phyloP scores from a whole-genome alignment of 2,797 vertebrate genomes.

The Clarias fuscus region DNA sequence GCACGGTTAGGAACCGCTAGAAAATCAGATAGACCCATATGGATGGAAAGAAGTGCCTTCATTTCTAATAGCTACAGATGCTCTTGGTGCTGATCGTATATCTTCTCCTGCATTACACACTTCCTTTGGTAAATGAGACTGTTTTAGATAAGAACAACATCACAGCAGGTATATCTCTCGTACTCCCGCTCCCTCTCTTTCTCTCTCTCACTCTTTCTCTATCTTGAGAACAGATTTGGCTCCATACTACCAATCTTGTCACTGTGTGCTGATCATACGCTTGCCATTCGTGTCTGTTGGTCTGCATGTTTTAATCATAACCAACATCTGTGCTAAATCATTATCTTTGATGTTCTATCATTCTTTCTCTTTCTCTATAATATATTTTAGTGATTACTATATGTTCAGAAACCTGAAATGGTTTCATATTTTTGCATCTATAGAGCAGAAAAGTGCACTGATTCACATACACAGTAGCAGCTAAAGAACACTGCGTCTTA shows the following conservation, averaged over 20 bases:
- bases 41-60: neutral
- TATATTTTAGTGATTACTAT: neutral
- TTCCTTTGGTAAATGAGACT: constrained; percentile 15
- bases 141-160: constrained; percentile 35
- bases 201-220: neutral
- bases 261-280: constrained; percentile 38
- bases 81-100: constrained; percentile 7
- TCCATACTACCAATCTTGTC: constrained; percentile 42
- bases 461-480: neutral
- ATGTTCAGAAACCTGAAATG: neutral
- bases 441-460: neutral
- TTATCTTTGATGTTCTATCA: neutral
- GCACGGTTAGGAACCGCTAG: neutral
- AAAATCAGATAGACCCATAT: neutral
- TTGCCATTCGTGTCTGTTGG: constrained; percentile 29
- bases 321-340: neutral
- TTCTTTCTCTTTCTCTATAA: neutral
- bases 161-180: neutral
- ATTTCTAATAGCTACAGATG: neutral
- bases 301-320: neutral
- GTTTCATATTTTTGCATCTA: neutral
- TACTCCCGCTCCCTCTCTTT: neutral
- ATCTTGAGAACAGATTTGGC: constrained; percentile 26
- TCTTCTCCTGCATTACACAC: constrained; percentile 10
- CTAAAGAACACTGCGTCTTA: neutral